phyloP scores from a whole-genome alignment of 2,888 invertebrate genomes.

The Hypena proboscidalis region DNA sequence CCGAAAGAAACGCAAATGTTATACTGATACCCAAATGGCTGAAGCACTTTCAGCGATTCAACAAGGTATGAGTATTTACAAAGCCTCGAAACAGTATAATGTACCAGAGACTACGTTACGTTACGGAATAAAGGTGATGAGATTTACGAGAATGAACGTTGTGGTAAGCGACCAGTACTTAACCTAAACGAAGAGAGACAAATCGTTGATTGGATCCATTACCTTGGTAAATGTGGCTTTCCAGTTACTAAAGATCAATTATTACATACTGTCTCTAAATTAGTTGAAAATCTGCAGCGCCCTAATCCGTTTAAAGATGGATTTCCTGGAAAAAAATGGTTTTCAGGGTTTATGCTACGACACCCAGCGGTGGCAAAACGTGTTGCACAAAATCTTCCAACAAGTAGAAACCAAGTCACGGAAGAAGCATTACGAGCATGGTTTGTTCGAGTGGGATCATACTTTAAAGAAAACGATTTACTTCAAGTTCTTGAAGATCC shows the following conservation, averaged over 20 bases:
- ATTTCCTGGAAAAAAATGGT: conserved; percentile 38
- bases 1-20: too few relatives aligned
- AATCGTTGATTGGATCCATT: conserved; percentile 37
- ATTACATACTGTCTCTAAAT: conserved; percentile 22
- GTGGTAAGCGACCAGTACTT: conserved; percentile 28
- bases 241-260: conserved; percentile 34
- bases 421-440: conserved; percentile 25
- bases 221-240: conserved; percentile 32
- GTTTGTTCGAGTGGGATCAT: conserved; percentile 25
- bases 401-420: conserved; percentile 25
- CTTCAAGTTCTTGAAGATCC: conserved; percentile 22
- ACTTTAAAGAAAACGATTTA: conserved; percentile 30
- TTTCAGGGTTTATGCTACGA: conserved; percentile 27
- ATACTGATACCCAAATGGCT: too few relatives aligned
- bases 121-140: conserved; percentile 27
- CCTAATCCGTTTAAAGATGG: conserved; percentile 41
- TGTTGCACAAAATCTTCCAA: conserved; percentile 28
- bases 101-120: conserved; percentile 29
- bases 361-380: conserved; percentile 31
- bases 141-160: conserved; percentile 18
- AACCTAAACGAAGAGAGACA: conserved; percentile 29
- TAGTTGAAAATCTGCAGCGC: conserved; percentile 30
- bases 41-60: conserved; percentile 16
- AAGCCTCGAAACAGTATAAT: conserved; percentile 24
- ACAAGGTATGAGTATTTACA: conserved; percentile 20